Base-by-base conservation (phyloP, 2,888 invertebrate genomes). In the Siphlonurus alternatus region DNA sequence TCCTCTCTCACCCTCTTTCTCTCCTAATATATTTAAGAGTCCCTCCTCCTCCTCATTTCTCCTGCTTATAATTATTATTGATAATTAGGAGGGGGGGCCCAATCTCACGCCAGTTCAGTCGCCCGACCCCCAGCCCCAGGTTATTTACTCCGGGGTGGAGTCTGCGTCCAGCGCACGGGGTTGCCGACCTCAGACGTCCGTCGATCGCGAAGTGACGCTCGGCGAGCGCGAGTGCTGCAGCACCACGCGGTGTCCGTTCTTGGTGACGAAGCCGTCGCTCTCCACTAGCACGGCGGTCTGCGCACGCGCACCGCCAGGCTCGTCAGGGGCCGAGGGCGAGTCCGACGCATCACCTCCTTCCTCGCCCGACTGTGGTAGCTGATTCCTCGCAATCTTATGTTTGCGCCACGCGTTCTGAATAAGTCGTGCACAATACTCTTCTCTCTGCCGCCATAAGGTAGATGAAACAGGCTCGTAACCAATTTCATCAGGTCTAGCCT, bases 381-480 rank as follows among this genome's bases (percentile, higher is more conserved):
- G n/a, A 22, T 56, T 56, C 7, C 23, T 69, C 80, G 82, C 71
- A 76, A 86, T 81, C 74, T 85, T 85, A 77, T 92, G 92, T 76
- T 90, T 88, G 68, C 93, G 85, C 92, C 93, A 96, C 71, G 94
- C 93, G 76, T 90, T 89, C 78, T 97, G 96, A 73, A 97, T 96
- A 67, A 95, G 83, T 70, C 93, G 84, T 70, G 96, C 95, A 79
- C 95, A 95, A 78, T 94, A 95, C 76, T 95, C 94, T 78, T 97
- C 96, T 68, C 96, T 86, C 79, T 96, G 96, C 68, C 96, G 83
- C 92, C 92, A 93, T 71, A 96, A 80, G 67, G 96, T 96, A 65
- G 93, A 93, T 71, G 93, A 93, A 68, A 95, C 92, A 62, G 93
- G 93, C 77, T 93, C 93, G 79, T 95, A 96, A 70, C 93, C 93